Evolutionary conservation across 2,113 vertebrate genomes (phyloP), one percentile per base, ranked within the genome.

Genomic region (Platichthys stellatus): DNA sequence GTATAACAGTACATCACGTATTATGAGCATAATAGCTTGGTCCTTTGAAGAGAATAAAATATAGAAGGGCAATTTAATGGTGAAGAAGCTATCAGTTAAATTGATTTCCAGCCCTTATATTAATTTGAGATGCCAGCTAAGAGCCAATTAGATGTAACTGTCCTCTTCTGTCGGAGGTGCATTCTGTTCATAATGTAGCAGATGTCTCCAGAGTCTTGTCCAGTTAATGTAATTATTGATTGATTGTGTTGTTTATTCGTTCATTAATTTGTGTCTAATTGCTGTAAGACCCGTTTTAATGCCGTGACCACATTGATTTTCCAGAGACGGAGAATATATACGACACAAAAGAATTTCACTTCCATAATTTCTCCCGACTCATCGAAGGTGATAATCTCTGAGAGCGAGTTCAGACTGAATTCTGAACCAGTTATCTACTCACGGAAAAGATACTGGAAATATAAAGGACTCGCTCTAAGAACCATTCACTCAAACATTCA

Each of bases 221-320:
- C 60, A 62, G 67, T 65, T 87, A 75, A 89, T 83, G 71, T 68
- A 86, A 53, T 72, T 54, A 84, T 87, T 87, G 81, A 90, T 79
- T 74, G 69, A 87, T 86, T 61, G 12, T 71, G 82, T 88, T 90
- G 80, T 86, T 85, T 81, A 81, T 87, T 86, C 90, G 83, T 85
- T 85, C 60, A 69, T 87, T 87, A 86, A 90, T 92, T 86, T 80
- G 80, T 26, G 4, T 89, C 66, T 85, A 88, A 90, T 88, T 84
- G 65, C 71, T 64, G 70, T 66, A 18, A 74, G 70, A 51, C 20
- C 49, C 51, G 20, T 54, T n/a, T 54, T 9, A 17, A 20, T 11
- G n/a, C 47, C 5, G 47, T 5, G 17, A 51, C 18, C 40, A 18
- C 47, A 18, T 5, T 51, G 47, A 51, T 51, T 18, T 18, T 20